Percentiles rank a stretch among this genome's conserved stretches.
Conservation (phyloP, 2,797 vertebrate genomes). For the Nasua narica region DNA sequence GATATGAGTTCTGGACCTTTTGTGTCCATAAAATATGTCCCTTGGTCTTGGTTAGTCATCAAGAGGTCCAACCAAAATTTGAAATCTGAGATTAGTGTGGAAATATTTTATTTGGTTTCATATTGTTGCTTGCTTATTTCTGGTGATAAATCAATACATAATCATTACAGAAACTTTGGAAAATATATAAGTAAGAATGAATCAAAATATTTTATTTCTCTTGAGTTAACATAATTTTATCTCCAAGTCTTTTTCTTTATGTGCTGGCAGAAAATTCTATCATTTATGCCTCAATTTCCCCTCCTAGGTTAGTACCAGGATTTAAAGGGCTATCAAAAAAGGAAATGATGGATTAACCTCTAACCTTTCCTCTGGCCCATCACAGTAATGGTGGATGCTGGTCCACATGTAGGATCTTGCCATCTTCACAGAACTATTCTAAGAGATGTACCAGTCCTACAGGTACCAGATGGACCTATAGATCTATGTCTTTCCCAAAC, state of each 20-base stretch:
- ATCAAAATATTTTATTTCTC: background rate
- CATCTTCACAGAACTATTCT: background rate
- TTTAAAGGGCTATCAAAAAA: background rate
- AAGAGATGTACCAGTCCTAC: background rate
- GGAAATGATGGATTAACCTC: background rate
- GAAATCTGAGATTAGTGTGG: background rate
- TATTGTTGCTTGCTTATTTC: background rate
- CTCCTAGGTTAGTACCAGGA: background rate
- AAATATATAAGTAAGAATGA: background rate
- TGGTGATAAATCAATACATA: background rate
- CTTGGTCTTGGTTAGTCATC: background rate
- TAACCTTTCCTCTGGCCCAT: background rate
- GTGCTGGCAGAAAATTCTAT: background rate
- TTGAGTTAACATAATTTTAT: background rate
- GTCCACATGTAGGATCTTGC: background rate
- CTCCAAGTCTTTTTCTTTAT: background rate
- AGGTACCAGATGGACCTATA: background rate
- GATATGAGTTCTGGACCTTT: background rate
- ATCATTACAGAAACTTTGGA: background rate
- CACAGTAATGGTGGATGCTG: background rate
- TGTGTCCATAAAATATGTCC: background rate
- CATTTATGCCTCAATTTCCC: background rate
- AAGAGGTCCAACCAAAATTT: background rate
- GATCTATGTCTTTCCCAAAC: background rate
- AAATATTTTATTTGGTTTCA: background rate